Evolutionary conservation across 1,140 invertebrate genomes (phyloP).

Genomic region (Platorchestia sp.): DNA sequence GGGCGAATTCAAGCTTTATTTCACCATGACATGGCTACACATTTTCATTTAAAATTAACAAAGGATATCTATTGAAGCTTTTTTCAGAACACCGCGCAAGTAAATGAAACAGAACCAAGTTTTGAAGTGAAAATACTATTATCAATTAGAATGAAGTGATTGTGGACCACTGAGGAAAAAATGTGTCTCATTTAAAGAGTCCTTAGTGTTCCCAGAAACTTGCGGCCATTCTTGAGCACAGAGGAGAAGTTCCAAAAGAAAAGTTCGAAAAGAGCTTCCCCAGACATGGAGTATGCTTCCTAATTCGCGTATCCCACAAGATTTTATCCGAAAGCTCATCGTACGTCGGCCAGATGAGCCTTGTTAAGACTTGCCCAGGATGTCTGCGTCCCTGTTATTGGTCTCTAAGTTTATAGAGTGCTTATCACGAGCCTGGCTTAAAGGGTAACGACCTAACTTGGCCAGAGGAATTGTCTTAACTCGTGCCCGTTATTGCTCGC

Average conservation of each 20-base stretch:
- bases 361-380: not conserved
- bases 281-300: not conserved
- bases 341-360: not conserved
- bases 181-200: not conserved
- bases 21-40: too few relatives aligned
- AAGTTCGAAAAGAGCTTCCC: not conserved
- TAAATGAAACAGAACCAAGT: too few relatives aligned
- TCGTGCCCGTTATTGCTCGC: not conserved
- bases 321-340: not conserved
- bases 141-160: not conserved
- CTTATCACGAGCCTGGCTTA: not conserved
- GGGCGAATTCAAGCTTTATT: too few relatives aligned
- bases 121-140: not conserved
- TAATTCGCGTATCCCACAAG: not conserved
- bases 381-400: not conserved
- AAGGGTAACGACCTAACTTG: not conserved
- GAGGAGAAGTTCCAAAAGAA: not conserved
- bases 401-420: constrained; percentile 1
- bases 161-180: not conserved
- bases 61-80: too few relatives aligned
- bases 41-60: too few relatives aligned
- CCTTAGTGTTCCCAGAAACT: not conserved
- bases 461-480: not conserved
- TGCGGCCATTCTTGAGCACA: not conserved
- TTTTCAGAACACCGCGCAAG: too few relatives aligned